Conservation (phyloP, 2,888 invertebrate species). For the Drosophila stalkeri region DNA sequence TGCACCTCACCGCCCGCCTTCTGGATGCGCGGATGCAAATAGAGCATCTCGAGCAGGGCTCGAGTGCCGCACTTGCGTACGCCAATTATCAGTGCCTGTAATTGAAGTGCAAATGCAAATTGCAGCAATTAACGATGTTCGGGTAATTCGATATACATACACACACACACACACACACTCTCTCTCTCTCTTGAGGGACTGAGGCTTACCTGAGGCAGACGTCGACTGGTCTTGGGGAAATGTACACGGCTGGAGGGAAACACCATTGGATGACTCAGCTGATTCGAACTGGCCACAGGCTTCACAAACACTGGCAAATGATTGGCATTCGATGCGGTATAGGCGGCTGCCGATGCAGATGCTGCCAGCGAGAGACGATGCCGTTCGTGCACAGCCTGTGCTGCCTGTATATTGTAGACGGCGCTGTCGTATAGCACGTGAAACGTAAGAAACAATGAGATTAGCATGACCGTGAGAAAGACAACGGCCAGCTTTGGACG, state of each 20-base stretch:
- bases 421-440: conserved; percentile 94
- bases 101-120: conserved; percentile 60
- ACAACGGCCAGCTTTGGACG: conserved; percentile 92
- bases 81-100: conserved; percentile 94
- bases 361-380: conserved; percentile 84
- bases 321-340: conserved; percentile 50
- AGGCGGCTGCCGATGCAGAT: conserved; percentile 55
- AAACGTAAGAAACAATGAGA: conserved; percentile 93
- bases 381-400: conserved; percentile 87
- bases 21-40: conserved; percentile 96
- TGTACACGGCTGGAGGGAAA: conserved; percentile 86
- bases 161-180: conserved; percentile 7
- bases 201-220: conserved; percentile 87
- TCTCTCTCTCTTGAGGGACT: background rate
- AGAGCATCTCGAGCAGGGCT: conserved; percentile 97
- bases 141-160: conserved; percentile 12
- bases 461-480: conserved; percentile 91
- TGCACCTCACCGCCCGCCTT: conserved; percentile 98
- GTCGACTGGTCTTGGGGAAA: conserved; percentile 88
- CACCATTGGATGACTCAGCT: conserved; percentile 85
- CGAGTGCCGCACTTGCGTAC: conserved; percentile 98
- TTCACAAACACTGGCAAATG: conserved; percentile 81
- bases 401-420: conserved; percentile 91
- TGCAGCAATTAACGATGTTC: conserved; percentile 63
- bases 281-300: conserved; percentile 77